phyloP scores from a whole-genome alignment of 92 coral and sea anemone genomes.

The Porites evermanni region DNA sequence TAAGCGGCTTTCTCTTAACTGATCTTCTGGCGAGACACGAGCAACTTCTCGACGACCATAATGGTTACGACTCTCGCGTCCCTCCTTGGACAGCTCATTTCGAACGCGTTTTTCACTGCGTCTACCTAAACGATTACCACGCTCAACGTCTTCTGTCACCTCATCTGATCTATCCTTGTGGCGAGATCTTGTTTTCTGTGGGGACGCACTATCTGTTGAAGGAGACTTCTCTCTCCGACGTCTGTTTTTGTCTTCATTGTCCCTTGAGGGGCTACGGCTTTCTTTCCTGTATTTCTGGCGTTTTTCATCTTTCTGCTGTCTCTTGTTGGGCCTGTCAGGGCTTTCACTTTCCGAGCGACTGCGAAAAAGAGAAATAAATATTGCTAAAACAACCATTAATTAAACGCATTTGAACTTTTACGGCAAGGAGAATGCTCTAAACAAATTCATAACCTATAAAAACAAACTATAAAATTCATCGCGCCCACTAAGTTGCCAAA shows the following conservation, averaged over 20 bases:
- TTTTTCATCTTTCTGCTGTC: constrained; percentile 24
- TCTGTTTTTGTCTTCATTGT: neutral
- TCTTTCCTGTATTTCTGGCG: constrained; percentile 9
- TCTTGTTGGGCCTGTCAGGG: constrained; percentile 7
- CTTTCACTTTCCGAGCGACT: constrained; percentile 50
- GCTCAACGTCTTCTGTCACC: constrained; percentile 5
- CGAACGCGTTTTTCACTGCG: constrained; percentile 1
- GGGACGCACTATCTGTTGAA: constrained; percentile 13
- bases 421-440: too few species aligned
- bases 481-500: too few species aligned
- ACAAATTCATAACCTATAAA: too few species aligned
- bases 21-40: constrained; percentile 13
- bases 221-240: constrained; percentile 17
- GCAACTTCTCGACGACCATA: neutral
- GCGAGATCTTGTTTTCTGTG: constrained; percentile 16
- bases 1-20: neutral
- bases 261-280: constrained; percentile 31
- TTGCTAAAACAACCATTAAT: neutral
- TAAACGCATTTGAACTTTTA: too few species aligned
- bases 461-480: too few species aligned
- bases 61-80: constrained; percentile 17
- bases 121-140: neutral
- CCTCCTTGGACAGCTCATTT: neutral
- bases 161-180: neutral
- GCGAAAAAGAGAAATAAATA: neutral